Evolutionary conservation across 2,113 vertebrate species (phyloP).

Genomic region (Trachemys scripta): DNA sequence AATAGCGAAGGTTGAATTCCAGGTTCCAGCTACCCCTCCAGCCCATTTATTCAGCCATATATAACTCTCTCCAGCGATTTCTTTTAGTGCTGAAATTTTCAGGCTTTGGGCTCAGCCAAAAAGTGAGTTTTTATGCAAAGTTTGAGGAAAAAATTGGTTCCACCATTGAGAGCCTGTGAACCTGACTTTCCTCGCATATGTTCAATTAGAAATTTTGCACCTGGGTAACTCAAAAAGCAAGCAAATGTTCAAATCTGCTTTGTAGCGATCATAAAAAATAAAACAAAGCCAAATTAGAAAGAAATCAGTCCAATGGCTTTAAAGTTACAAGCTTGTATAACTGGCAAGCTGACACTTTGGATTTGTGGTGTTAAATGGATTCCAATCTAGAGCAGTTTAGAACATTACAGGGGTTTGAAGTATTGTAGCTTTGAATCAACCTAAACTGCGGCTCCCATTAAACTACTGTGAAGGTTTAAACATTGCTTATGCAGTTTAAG

Average conservation of each 20-base stretch:
- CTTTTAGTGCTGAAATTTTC: conserved; percentile 11
- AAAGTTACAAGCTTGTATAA: neutral
- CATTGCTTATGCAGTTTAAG: neutral
- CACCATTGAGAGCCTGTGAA: neutral
- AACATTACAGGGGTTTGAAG: accelerated
- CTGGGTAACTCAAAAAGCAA: neutral
- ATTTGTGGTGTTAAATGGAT: neutral
- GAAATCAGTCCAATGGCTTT: neutral
- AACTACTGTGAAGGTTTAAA: neutral
- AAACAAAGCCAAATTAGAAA: neutral
- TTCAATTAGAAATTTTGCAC: neutral
- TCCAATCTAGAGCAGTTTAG: neutral
- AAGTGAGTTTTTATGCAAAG: neutral
- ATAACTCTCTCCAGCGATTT: neutral
- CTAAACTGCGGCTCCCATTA: neutral
- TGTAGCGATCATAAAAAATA: neutral
- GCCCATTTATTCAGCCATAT: neutral
- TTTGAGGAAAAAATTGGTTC: neutral
- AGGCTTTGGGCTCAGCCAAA: conserved; percentile 4
- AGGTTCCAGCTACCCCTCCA: neutral
- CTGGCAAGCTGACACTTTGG: neutral
- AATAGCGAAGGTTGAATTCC: neutral
- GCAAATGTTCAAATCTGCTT: neutral
- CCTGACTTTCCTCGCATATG: neutral
- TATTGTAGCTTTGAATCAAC: neutral